phyloP scores from a whole-genome alignment of 64 coral and sea anemone species.

The Actinia equina region DNA sequence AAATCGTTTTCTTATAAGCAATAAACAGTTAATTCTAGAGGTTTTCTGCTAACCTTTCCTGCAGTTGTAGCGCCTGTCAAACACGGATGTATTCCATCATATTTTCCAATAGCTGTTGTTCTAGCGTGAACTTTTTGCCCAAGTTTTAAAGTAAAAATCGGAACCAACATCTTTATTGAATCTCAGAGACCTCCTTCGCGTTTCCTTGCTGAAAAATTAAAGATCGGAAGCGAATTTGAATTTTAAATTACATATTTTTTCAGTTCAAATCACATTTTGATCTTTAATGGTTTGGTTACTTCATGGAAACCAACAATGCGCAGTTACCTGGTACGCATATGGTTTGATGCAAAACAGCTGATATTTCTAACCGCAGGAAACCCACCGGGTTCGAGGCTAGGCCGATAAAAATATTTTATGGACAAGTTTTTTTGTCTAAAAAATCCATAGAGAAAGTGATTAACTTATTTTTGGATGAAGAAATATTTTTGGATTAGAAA shows the following conservation, averaged over 20 bases:
- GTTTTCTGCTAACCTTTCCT: conserved; percentile 69
- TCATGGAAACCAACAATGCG: conserved; percentile 44
- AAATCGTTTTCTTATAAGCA: neutral
- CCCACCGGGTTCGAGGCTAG: neutral
- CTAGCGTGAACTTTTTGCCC: conserved; percentile 90
- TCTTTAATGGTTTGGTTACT: neutral
- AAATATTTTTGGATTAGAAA: too few species aligned
- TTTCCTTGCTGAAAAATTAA: neutral
- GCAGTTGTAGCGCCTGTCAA: conserved; percentile 91
- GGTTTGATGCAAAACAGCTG: conserved; percentile 21
- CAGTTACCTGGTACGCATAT: conserved; percentile 20
- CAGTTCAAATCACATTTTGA: neutral
- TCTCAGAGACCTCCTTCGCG: neutral
- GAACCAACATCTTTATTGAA: conserved; percentile 69
- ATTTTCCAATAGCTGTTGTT: conserved; percentile 74
- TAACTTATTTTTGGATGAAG: too few species aligned
- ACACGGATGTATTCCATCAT: conserved; percentile 89
- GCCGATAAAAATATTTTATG: too few species aligned
- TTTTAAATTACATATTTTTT: neutral
- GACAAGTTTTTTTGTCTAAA: too few species aligned
- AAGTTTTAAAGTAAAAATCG: conserved; percentile 96
- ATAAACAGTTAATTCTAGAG: neutral
- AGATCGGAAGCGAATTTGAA: neutral
- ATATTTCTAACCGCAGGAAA: neutral
- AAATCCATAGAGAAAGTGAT: too few species aligned